phyloP scores from a whole-genome alignment of 1,140 invertebrate genomes.

The Trichoplusia ni region DNA sequence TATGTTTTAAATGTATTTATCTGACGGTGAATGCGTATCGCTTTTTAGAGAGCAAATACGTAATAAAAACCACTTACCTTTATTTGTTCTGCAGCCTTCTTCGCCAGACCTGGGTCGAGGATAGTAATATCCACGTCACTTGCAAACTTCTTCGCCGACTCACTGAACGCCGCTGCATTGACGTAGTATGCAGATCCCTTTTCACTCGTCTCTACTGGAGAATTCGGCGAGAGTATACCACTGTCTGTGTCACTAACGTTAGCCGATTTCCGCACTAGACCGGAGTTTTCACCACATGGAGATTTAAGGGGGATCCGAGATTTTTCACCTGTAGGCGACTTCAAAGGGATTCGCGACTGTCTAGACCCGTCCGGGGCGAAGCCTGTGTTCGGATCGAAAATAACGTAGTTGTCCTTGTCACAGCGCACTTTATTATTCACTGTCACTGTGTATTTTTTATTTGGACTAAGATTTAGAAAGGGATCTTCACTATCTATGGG shows the following conservation, averaged over 20 bases:
- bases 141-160: constrained; percentile 58
- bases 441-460: constrained; percentile 81
- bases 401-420: constrained; percentile 80
- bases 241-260: constrained; percentile 82
- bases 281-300: constrained; percentile 57
- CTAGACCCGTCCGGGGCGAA: constrained; percentile 58
- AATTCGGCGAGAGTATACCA: constrained; percentile 83
- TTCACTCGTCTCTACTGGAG: constrained; percentile 75
- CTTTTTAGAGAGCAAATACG: constrained; percentile 6
- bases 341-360: constrained; percentile 51
- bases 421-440: constrained; percentile 77
- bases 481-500: constrained; percentile 77
- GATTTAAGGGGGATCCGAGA: constrained; percentile 66
- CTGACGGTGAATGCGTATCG: too few relatives aligned
- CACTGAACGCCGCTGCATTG: constrained; percentile 71
- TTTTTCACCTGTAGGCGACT: constrained; percentile 56
- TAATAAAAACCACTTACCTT: constrained; percentile 61
- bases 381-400: constrained; percentile 77
- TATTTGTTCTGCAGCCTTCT: constrained; percentile 74
- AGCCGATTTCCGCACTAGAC: constrained; percentile 55
- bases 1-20: too few relatives aligned
- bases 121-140: constrained; percentile 68
- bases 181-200: constrained; percentile 62
- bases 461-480: constrained; percentile 76
- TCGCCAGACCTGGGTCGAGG: constrained; percentile 65